These are phyloP conservation scores for Hipparchia semele DNA, from an alignment of 2,888 invertebrate genomes.

Conservation along the genomic window DNA sequence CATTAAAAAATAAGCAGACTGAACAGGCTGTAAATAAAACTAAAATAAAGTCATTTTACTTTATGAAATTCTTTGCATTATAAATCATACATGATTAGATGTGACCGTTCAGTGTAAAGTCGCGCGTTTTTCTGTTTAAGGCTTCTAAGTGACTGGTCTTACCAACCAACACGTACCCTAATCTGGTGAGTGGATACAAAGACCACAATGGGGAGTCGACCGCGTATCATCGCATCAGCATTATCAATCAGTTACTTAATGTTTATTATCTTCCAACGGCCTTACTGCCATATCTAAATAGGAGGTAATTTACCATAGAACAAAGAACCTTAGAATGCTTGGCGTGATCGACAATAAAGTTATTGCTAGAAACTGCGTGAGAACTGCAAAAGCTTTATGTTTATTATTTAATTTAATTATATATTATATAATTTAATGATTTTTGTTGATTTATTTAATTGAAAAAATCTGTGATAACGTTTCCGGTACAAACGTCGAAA, in stretches of 20 bases:
- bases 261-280: slow-evolving; percentile 47
- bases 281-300: slow-evolving; percentile 42
- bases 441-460: not conserved
- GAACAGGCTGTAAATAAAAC: too few species aligned
- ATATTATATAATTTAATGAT: not conserved
- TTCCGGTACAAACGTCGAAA: too few species aligned
- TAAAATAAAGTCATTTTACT: too few species aligned
- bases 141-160: not conserved
- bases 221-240: slow-evolving; percentile 44
- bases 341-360: slow-evolving; percentile 14
- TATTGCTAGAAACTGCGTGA: slow-evolving; percentile 16
- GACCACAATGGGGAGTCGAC: slow-evolving; percentile 31
- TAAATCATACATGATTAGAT: too few species aligned
- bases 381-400: slow-evolving; percentile 8
- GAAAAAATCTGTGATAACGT: not conserved
- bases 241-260: slow-evolving; percentile 48
- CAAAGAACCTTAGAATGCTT: slow-evolving; percentile 25
- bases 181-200: slow-evolving; percentile 44
- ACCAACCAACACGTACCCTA: not conserved
- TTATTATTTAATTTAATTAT: not conserved
- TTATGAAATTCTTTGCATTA: not conserved
- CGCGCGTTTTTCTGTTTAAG: not conserved
- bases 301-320: slow-evolving; percentile 39
- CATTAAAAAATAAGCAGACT: too few species aligned
- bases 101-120: not conserved